A percentile compares a stretch with the other conserved stretches of the same genome.
These are phyloP conservation scores for Trachelus stipa DNA, from an alignment of 2,888 invertebrate species.

Conservation along the genomic window DNA sequence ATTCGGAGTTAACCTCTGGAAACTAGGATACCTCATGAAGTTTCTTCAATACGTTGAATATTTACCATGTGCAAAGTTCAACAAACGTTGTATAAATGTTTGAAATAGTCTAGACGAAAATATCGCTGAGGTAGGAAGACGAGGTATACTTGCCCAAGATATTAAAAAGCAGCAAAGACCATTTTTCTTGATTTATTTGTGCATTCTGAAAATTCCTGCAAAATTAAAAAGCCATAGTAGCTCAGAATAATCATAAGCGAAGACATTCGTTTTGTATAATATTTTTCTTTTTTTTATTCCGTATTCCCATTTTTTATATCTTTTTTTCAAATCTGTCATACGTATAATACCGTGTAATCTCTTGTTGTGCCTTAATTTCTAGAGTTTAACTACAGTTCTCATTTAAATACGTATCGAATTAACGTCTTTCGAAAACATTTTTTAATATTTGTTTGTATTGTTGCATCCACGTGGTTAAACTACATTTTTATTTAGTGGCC, in stretches of 20 bases:
- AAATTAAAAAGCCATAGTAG: background rate
- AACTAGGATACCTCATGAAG: background rate
- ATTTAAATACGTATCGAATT: background rate
- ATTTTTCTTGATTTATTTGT: background rate
- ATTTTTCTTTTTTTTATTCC: background rate
- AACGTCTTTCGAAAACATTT: background rate
- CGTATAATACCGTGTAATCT: constrained; percentile 1
- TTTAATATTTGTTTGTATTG: background rate
- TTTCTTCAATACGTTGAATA: background rate
- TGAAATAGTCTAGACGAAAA: background rate
- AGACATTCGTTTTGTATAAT: background rate
- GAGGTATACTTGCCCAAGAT: background rate
- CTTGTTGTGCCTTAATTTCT: background rate
- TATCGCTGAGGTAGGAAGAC: background rate
- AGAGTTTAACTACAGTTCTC: background rate
- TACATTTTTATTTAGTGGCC: background rate
- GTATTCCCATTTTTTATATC: background rate
- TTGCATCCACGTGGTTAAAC: background rate
- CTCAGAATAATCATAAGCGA: background rate
- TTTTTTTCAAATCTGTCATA: background rate
- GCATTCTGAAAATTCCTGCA: background rate
- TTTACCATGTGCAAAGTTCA: background rate
- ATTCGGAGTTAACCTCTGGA: background rate
- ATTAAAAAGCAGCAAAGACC: background rate
- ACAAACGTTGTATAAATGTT: background rate